These are phyloP conservation scores for Gasterosteus aculeatus DNA, from an alignment of 2,113 vertebrate species.

Conservation along the genomic window DNA sequence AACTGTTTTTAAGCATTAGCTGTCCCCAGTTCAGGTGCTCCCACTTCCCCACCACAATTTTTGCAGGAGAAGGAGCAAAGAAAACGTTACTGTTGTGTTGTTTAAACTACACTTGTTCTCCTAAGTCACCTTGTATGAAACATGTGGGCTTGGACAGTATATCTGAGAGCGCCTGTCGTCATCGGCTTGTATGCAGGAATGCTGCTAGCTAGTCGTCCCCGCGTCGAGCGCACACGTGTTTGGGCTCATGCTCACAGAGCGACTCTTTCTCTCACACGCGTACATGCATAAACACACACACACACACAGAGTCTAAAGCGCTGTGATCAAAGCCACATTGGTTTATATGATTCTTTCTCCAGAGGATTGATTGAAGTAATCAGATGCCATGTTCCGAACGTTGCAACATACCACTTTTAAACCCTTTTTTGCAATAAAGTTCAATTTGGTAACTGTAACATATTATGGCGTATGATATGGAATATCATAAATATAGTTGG, in stretches of 20 bases:
- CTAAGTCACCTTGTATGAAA: not conserved
- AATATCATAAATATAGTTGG: slow-evolving; percentile 32
- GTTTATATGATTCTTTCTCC: slow-evolving; percentile 52
- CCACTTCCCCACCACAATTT: not conserved
- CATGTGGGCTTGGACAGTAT: slow-evolving; percentile 14
- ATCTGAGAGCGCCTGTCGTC: slow-evolving; percentile 21
- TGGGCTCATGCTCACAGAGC: slow-evolving; percentile 24
- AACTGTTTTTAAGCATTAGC: not conserved
- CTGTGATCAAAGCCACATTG: slow-evolving; percentile 64
- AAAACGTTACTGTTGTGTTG: not conserved
- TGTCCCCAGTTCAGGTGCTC: slow-evolving; percentile 23
- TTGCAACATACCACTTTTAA: slow-evolving; percentile 34
- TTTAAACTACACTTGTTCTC: slow-evolving; percentile 13
- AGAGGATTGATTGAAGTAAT: slow-evolving; percentile 44
- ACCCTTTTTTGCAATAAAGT: slow-evolving; percentile 31
- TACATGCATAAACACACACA: slow-evolving; percentile 12
- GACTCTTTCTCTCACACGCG: not conserved
- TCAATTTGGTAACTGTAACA: slow-evolving; percentile 30
- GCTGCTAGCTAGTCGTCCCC: slow-evolving; percentile 32
- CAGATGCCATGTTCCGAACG: slow-evolving; percentile 36
- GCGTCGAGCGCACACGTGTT: slow-evolving; percentile 16
- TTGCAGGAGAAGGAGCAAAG: not conserved
- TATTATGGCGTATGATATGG: slow-evolving; percentile 1
- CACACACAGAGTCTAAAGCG: slow-evolving; percentile 16
- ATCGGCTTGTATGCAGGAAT: slow-evolving; percentile 32